Percentiles rank a stretch among this genome's conserved stretches.
phyloP scores from a whole-genome alignment of 2,888 invertebrate species.

The Bibio marci region DNA sequence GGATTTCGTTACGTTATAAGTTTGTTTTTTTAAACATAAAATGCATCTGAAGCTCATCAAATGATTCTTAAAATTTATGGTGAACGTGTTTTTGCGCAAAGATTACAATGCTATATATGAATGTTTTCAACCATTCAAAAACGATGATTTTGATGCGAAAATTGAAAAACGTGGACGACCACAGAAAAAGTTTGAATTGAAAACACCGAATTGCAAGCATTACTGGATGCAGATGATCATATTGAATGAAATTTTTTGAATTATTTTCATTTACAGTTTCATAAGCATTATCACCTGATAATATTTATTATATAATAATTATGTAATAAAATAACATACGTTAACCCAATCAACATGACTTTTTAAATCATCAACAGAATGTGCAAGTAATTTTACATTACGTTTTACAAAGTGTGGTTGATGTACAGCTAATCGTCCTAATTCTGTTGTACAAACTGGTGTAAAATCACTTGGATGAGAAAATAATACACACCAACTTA shows the following conservation, averaged over 20 bases:
- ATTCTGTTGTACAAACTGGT: slow-evolving; percentile 78
- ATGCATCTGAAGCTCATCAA: too few relatives aligned
- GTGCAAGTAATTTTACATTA: slow-evolving; percentile 57
- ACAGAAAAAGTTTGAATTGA: not conserved
- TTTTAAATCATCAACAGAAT: slow-evolving; percentile 59
- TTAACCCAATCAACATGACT: slow-evolving; percentile 64
- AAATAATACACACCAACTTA: slow-evolving; percentile 67
- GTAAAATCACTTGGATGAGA: slow-evolving; percentile 83
- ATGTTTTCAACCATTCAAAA: too few relatives aligned
- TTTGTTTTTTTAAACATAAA: too few relatives aligned
- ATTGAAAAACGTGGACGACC: too few relatives aligned
- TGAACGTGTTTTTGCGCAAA: too few relatives aligned
- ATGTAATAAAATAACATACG: slow-evolving; percentile 22
- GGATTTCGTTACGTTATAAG: too few relatives aligned
- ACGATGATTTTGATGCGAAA: too few relatives aligned
- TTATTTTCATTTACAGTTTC: not conserved
- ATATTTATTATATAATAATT: not conserved
- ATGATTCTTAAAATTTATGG: too few relatives aligned
- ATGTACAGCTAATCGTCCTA: slow-evolving; percentile 57
- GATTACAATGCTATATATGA: too few relatives aligned
- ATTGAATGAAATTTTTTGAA: not conserved
- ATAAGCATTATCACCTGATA: not conserved
- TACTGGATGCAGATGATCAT: too few relatives aligned
- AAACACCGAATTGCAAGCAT: too few relatives aligned
- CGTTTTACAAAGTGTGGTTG: slow-evolving; percentile 49